These are phyloP conservation scores for Bagarius yarrelli DNA, from an alignment of 2,113 vertebrate genomes.

Conservation along the genomic window DNA sequence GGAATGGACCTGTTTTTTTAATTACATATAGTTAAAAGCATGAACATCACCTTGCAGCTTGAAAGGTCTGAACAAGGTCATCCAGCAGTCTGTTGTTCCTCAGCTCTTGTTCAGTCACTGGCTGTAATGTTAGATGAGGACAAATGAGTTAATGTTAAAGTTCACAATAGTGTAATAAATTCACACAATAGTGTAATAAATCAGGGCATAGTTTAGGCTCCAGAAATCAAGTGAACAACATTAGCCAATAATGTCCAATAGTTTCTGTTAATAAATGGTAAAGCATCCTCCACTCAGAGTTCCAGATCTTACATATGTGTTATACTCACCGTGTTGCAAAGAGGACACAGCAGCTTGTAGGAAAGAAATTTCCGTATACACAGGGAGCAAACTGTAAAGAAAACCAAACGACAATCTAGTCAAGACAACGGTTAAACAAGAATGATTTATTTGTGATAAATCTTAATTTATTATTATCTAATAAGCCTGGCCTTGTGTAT, in stretches of 20 bases:
- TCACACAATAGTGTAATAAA: background rate
- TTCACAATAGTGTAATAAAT: background rate
- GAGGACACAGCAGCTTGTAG: conserved; percentile 88
- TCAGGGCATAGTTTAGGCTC: background rate
- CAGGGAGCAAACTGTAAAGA: conserved; percentile 85
- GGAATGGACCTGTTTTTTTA: too few species aligned
- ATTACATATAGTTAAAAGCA: background rate
- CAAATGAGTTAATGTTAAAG: background rate
- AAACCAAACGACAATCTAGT: conserved; percentile 52
- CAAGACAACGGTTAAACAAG: too few species aligned
- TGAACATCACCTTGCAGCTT: conserved; percentile 76
- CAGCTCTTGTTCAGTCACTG: conserved; percentile 82
- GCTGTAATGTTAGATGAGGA: conserved; percentile 64
- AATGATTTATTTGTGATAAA: too few species aligned
- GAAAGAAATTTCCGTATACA: conserved; percentile 93
- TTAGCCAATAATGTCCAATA: background rate
- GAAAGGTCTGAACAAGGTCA: conserved; percentile 83
- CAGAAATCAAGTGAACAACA: background rate
- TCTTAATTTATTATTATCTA: too few species aligned
- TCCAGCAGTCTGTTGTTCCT: conserved; percentile 89
- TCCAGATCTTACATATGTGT: background rate
- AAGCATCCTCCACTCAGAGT: background rate
- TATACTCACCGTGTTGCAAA: conserved; percentile 86
- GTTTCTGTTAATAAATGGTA: background rate
- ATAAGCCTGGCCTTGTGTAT: too few species aligned